Evolutionary conservation across 2,113 vertebrate genomes (phyloP), one percentile per base, ranked within the genome.

Genomic region (Enhydra lutris): DNA sequence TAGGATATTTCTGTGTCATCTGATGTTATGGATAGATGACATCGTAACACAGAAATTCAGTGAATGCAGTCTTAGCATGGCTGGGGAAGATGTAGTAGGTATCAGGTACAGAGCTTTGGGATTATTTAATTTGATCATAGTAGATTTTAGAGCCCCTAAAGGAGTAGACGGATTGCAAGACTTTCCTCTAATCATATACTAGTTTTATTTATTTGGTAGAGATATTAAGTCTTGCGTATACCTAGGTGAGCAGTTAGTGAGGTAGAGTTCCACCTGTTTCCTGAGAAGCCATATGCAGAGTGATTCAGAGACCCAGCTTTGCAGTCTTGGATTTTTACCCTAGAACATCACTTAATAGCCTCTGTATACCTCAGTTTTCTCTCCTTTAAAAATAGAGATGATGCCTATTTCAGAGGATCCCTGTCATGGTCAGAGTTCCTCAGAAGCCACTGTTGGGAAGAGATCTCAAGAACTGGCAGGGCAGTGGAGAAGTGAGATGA

Each of bases 111-210:
- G 59, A 42, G 17, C 18, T 90, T 74, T 69, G 23, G 73, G 31
- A 42, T 84, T n/a, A 87, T 67, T 87, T 4, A 8, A 24, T 73
- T 80, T 79, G 80, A 80, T 91, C 73, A 55, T 3, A 80, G 18
- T 78, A 92, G 29, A 80, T 85, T 89, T 95, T 79, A 93, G n/a
- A 79, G 47, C n/a, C 69, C 57, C 57, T 67, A 93, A 65, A 93
- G 23, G 50, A 93, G 85, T 14, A 50, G 6, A 86, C 9, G 73
- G 14, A 69, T 55, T 83, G 6, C 31, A 87, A 91, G 57, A 34
- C 23, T 86, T 29, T 57, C 34, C 26, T 69, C 69, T 95, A 83
- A 95, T 74, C 17, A 57, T 34, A 86, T 76, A 39, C 42, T 79
- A 78, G 71, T 36, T 69, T 45, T 84, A 90, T 42, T 69, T 95